These are phyloP conservation scores for Ictalurus furcatus DNA, from an alignment of 2,113 vertebrate species.

Conservation along the genomic window DNA sequence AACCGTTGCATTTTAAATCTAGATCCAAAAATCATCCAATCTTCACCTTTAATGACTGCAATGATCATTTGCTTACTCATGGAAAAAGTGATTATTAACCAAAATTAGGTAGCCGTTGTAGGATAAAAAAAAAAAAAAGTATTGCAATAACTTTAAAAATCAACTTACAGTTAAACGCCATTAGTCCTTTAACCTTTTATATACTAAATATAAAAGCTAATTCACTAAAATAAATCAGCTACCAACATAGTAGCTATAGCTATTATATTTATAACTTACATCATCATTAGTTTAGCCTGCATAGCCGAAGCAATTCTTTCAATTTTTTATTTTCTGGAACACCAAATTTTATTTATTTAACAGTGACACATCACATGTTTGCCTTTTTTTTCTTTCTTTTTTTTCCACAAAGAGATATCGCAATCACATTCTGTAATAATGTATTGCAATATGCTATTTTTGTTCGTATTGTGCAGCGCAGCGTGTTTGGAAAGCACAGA, in stretches of 20 bases:
- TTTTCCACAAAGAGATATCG: background rate
- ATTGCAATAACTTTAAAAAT: background rate
- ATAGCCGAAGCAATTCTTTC: background rate
- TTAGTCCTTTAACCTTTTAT: background rate
- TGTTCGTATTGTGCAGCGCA: background rate
- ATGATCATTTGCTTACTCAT: background rate
- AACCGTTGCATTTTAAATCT: background rate
- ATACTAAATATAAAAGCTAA: background rate
- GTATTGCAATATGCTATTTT: slow-evolving; percentile 5
- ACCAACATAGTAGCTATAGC: background rate
- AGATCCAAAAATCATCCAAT: background rate
- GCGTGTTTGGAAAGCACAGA: background rate
- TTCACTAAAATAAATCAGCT: background rate
- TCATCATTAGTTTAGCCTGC: background rate
- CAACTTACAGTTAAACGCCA: background rate
- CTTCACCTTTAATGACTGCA: background rate
- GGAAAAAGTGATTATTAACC: background rate
- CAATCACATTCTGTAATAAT: background rate
- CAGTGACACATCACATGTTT: background rate
- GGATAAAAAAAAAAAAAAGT: no score
- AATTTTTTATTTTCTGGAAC: background rate
- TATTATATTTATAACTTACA: background rate
- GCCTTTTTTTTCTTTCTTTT: no score
- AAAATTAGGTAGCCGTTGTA: background rate
- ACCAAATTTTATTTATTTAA: background rate